Conservation (phyloP, 1,140 invertebrate genomes). For the Pteromalus puparum region DNA sequence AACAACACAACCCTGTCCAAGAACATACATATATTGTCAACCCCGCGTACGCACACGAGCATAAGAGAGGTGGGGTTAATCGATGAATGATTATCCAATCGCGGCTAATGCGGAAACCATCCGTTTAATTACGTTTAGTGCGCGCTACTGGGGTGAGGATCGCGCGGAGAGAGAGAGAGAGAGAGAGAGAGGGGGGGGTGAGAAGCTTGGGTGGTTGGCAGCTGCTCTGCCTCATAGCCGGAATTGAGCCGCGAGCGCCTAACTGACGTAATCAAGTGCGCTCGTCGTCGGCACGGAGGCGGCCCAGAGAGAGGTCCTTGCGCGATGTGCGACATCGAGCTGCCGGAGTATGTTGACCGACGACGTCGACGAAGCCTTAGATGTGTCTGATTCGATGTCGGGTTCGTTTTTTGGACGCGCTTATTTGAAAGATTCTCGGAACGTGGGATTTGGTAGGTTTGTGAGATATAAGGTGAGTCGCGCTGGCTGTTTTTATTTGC, state of each 20-base stretch:
- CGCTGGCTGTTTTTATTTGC: no score
- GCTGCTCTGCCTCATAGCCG: slow-evolving; percentile 58
- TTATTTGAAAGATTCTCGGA: background rate
- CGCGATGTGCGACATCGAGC: background rate
- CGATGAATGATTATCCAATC: slow-evolving; percentile 74
- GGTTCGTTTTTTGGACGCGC: no score
- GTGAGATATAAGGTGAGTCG: no score
- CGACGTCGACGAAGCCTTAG: background rate
- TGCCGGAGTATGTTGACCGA: background rate
- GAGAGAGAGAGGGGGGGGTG: background rate
- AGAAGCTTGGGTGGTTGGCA: slow-evolving; percentile 12
- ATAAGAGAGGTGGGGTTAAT: slow-evolving; percentile 62
- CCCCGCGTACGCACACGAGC: no score
- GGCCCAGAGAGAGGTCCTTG: background rate
- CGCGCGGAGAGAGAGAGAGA: slow-evolving; percentile 52
- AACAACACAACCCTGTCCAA: no score
- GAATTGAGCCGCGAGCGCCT: slow-evolving; percentile 69
- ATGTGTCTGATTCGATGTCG: background rate
- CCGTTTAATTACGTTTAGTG: slow-evolving; percentile 74
- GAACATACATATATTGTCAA: no score
- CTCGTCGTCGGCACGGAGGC: slow-evolving; percentile 41
- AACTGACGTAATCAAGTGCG: slow-evolving; percentile 72
- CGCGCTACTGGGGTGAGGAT: slow-evolving; percentile 46
- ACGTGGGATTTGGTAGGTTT: background rate
- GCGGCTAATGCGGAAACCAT: slow-evolving; percentile 74